These are phyloP conservation scores for Poecilia gillii DNA, from an alignment of 2,797 vertebrate genomes.

Conservation along the genomic window DNA sequence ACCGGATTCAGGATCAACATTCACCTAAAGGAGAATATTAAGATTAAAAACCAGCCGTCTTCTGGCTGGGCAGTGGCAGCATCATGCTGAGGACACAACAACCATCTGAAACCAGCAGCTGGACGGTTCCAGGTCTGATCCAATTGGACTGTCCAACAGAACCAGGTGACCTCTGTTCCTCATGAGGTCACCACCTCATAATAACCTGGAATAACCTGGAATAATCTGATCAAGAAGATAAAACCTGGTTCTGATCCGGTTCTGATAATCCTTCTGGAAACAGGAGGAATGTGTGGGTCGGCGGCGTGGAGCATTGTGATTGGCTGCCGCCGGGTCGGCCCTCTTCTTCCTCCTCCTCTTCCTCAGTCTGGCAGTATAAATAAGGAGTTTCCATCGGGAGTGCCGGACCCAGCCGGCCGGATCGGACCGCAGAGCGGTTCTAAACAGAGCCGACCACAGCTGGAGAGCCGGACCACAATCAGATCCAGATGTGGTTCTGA, in stretches of 20 bases:
- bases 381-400: constrained; percentile 75
- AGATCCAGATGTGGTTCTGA: constrained; percentile 82
- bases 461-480: constrained; percentile 79
- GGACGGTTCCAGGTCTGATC: background rate
- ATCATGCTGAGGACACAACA: background rate
- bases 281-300: constrained; percentile 44
- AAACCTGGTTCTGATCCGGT: background rate
- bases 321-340: constrained; percentile 47
- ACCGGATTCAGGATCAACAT: no score
- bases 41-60: no score
- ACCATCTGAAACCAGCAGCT: background rate
- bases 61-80: background rate
- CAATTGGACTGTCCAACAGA: background rate
- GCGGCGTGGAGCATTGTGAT: constrained; percentile 33
- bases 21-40: no score
- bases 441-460: constrained; percentile 84
- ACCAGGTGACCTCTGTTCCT: background rate
- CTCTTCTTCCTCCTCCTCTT: constrained; percentile 44
- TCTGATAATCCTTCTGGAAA: background rate
- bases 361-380: constrained; percentile 51
- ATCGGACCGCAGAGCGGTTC: constrained; percentile 82
- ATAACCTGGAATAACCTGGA: no score
- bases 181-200: background rate
- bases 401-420: constrained; percentile 70
- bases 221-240: background rate